A percentile compares a stretch with the other conserved stretches of the same genome.
phyloP scores from a whole-genome alignment of 2,888 invertebrate genomes.

The Campoletis raptor region DNA sequence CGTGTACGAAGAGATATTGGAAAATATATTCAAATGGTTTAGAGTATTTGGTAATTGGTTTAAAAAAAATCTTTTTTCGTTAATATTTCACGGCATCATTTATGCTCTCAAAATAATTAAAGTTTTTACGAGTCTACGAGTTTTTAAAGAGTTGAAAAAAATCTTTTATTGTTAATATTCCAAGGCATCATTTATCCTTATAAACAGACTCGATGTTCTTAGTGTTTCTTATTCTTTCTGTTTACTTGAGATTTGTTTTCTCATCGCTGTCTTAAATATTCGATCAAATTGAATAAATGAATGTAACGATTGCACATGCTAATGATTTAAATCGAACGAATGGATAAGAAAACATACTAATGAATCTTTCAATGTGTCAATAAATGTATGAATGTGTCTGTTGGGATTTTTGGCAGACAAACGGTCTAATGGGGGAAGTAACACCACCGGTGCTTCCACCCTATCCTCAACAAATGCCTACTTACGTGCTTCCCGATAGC shows the following conservation, averaged over 20 bases:
- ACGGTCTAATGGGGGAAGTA: slow-evolving; percentile 85
- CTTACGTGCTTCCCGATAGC: slow-evolving; percentile 88
- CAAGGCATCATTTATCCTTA: neutral
- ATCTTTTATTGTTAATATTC: too few species aligned
- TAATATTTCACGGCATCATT: too few species aligned
- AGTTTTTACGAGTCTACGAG: too few species aligned
- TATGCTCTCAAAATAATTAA: too few species aligned
- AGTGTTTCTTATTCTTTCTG: too few species aligned
- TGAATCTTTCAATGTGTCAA: too few species aligned
- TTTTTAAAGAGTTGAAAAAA: too few species aligned
- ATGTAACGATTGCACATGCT: slow-evolving; percentile 19
- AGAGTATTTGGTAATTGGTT: too few species aligned
- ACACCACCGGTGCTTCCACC: slow-evolving; percentile 86
- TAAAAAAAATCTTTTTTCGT: too few species aligned
- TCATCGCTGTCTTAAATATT: slow-evolving; percentile 7
- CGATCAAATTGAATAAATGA: slow-evolving; percentile 4
- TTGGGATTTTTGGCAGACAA: slow-evolving; percentile 84
- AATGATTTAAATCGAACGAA: slow-evolving; percentile 29
- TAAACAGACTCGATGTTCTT: too few species aligned
- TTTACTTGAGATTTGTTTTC: neutral
- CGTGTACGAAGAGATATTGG: too few species aligned
- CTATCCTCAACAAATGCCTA: slow-evolving; percentile 87
- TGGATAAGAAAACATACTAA: slow-evolving; percentile 47
- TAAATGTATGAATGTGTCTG: slow-evolving; percentile 76
- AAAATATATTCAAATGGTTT: too few species aligned